phyloP scores from a whole-genome alignment of 1,140 invertebrate genomes.

The Drosophila grimshawi region DNA sequence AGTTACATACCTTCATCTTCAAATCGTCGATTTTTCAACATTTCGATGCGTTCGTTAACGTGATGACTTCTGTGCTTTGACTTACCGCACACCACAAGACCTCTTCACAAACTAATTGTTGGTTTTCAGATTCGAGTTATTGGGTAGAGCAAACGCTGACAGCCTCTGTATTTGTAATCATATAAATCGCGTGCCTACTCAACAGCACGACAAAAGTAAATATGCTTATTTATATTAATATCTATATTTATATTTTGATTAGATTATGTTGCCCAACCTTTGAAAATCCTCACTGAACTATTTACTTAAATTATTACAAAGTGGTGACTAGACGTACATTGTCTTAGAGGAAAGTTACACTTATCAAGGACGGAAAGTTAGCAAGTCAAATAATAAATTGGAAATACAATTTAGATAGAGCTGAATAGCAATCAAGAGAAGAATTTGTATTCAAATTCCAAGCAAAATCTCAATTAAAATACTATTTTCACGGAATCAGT shows the following conservation, averaged over 20 bases:
- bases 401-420: too few species aligned
- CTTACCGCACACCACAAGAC: slow-evolving; percentile 22
- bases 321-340: slow-evolving; percentile 12
- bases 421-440: too few species aligned
- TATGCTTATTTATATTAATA: slow-evolving; percentile 23
- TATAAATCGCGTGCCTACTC: slow-evolving; percentile 22
- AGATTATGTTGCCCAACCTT: slow-evolving; percentile 6
- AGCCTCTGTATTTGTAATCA: slow-evolving; percentile 27
- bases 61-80: background rate
- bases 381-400: too few species aligned
- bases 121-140: background rate
- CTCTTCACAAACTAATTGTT: slow-evolving; percentile 18
- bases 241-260: slow-evolving; percentile 21
- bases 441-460: too few species aligned
- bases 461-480: too few species aligned
- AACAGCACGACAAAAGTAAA: slow-evolving; percentile 14
- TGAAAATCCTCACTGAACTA: background rate
- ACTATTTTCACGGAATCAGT: too few species aligned
- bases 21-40: slow-evolving; percentile 47
- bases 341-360: background rate
- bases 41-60: slow-evolving; percentile 1
- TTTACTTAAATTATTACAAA: slow-evolving; percentile 6
- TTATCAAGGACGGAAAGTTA: background rate
- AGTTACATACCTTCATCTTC: slow-evolving; percentile 37
- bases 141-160: background rate